Evolutionary conservation across 92 coral and sea anemone genomes (phyloP), one percentile per base, ranked within the genome.

Genomic region (Epizoanthus ramosus): DNA sequence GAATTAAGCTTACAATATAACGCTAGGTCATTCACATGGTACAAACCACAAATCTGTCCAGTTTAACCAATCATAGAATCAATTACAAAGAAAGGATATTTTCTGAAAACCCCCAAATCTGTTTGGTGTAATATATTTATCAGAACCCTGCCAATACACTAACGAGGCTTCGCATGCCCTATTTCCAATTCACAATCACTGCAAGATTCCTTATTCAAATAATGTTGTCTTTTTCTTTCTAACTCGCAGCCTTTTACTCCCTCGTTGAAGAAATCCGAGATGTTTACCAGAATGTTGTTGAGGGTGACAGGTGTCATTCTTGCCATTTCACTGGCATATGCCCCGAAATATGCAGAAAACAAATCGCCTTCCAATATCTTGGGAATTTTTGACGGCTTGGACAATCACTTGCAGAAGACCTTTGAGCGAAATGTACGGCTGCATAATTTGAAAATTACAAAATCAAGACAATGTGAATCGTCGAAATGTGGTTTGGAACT

Each of bases 381-480:
- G 21, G 82, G 57, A 12, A 52, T 77, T 12, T 41, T 77, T 57
- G 82, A 77, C 71, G 71, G 60, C 22, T 60, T 60, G 19, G 58
- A 21, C 54, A 57, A 60, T 16, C 58, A 19, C 23, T 63, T 77
- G 31, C 63, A 58, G 82, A 22, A 37, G 16, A 35, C 60, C 22
- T 24, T 77, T 23, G 57, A 13, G 45, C 28, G 63, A 18, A 69
- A 77, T 19, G 57, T 61, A 60, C 43, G 54, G 33, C 18, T 14
- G 18, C 82, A 77, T n/a, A 77, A 77, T 21, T 77, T 77, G 58
- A 57, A 77, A 39, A 23, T 61, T 2, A 57, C 43, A 13, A 60
- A 77, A 59, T 56, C 57, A 22, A 35, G 15, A 39, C 35, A 22
- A 61, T 39, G 21, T 22, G 58, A 18, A n/a, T 35, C 71, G 23